Conservation (phyloP, 2,888 invertebrate genomes). For the Microctonus brassicae region DNA sequence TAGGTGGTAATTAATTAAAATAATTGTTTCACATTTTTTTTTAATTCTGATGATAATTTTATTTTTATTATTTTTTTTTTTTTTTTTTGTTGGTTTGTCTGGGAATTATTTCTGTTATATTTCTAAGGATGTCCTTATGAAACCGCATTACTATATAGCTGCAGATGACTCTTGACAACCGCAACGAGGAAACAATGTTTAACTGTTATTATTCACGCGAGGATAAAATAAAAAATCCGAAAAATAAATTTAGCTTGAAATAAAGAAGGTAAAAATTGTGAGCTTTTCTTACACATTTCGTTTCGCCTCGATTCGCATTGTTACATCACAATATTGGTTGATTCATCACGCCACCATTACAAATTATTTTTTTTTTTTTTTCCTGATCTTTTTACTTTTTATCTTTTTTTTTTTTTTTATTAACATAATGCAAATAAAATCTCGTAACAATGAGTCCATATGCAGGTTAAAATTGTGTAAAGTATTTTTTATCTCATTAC, state of each 20-base stretch:
- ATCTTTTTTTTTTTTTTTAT: neutral
- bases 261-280: neutral
- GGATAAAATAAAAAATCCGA: neutral
- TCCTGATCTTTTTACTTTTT: too few relatives aligned
- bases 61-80: neutral
- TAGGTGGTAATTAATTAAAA: neutral
- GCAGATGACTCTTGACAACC: slow-evolving; percentile 6
- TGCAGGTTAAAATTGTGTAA: slow-evolving; percentile 19
- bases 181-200: slow-evolving; percentile 15
- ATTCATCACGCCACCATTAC: slow-evolving; percentile 12
- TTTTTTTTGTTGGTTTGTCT: neutral
- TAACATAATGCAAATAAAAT: slow-evolving; percentile 8
- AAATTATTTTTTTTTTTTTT: neutral
- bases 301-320: slow-evolving; percentile 15
- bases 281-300: slow-evolving; percentile 21
- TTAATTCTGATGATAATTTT: neutral
- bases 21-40: neutral
- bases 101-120: neutral
- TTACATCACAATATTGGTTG: slow-evolving; percentile 7
- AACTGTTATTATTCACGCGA: neutral
- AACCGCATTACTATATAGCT: neutral
- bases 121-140: neutral
- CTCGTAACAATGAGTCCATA: slow-evolving; percentile 22
- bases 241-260: neutral
- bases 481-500: slow-evolving; percentile 7